Base-by-base conservation (phyloP, 2,888 invertebrate genomes). In the Macropis europaea region DNA sequence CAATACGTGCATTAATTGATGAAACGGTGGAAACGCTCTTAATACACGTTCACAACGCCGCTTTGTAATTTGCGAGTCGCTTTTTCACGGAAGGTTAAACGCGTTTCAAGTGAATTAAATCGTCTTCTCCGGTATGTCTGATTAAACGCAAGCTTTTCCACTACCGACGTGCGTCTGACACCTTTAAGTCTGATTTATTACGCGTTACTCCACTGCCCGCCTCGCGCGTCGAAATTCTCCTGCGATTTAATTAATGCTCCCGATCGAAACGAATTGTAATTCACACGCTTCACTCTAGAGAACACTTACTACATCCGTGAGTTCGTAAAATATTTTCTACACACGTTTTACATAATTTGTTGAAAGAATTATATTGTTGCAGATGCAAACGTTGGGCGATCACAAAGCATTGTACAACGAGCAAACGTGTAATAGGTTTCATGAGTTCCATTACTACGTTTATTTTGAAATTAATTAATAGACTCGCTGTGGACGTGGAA, bases 121-220 rank as follows among this genome's bases (percentile, higher is more conserved):
- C 24, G 30, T 43, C 6, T 34, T 38, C 24, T 38, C 28, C 19
- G 15, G 42, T 30, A 48, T 17, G 72, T 19, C 67, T 28, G 73
- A 67, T 54, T 38, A 62, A 66, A 52, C 13, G 34, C 40, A 30
- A 50, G 48, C 54, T 34, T 59, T 48, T 54, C 59, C 38, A 71
- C 73, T 73, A 34, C 43, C 54, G 13, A 7, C 26, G 28, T 4
- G n/a, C 36, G 28, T 9, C 13, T 13, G 53, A 36, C 22, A 22
- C 47, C 28, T 43, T 34, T 38, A 30, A 52, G 70, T 9, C 70
- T 52, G 64, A 59, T 73, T 70, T 64, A 70, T 73, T 42, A 24
- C 64, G 26, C 32, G 34, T 13, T 38, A 24, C 54, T 54, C 59
- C 9, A 45, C 54, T 50, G 43, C 3, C 36, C 36, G 36, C 0